Evolutionary conservation across 2,888 invertebrate genomes (phyloP), one percentile per base, ranked within the genome.

Genomic region (Tiliacea citrago): DNA sequence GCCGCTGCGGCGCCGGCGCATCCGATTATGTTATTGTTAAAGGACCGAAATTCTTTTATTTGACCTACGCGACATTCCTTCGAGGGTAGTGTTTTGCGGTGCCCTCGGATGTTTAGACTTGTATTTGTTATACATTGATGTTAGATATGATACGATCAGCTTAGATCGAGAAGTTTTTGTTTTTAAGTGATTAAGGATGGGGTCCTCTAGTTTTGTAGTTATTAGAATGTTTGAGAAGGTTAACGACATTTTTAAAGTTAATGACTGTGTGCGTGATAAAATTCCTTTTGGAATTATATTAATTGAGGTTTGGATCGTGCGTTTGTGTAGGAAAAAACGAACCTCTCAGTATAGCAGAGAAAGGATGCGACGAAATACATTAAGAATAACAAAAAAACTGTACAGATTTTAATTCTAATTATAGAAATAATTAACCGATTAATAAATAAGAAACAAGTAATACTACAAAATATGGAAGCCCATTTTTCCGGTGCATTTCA

Each of bases 21-120:
- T 91, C 93, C 94, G 93, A 95, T 94, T 94, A 94, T 95, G 95
- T 95, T 94, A 95, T 95, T 95, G 94, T 95, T 93, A 92, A 92
- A 87, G 92, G 92, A 90, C 91, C 92, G 90, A 93, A n/a, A 93
- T 95, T 94, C 95, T 94, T 95, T 95, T 95, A 95, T 95, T 94
- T 94, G 94, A 95, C 92, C 94, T 93, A 94, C 91, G 93, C 92
- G 93, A 92, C 93, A 92, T 93, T 93, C 93, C 87, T 91, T 85
- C 84, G 83, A 85, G 89, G 90, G 90, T 88, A 88, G 88, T 93
- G 93, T 93, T 94, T 94, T 93, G 94, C 94, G 92, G 91, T 86
- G 75, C 88, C 88, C 88, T 88, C 88, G 90, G 88, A 89, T 91
- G 89, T 92, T 91, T 90, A 86, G 88, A 86, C 88, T 84, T 87